phyloP scores from a whole-genome alignment of 2,888 invertebrate species.

The Eurois occulta region DNA sequence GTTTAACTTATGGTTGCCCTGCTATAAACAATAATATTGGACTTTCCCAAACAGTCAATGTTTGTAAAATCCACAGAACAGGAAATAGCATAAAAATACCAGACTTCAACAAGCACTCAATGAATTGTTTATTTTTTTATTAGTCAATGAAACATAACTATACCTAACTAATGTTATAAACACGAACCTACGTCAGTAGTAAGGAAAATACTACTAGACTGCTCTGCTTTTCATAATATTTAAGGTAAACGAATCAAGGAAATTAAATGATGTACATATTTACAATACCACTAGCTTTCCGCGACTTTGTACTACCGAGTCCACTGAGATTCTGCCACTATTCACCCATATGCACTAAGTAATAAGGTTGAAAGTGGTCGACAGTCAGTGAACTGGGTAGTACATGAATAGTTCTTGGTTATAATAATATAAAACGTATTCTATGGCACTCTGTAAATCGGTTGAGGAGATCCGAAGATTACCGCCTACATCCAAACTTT shows the following conservation, averaged over 20 bases:
- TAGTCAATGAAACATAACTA: conserved; percentile 31
- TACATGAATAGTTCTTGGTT: neutral
- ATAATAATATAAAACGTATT: neutral
- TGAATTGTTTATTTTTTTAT: conserved; percentile 24
- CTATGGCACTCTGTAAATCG: neutral
- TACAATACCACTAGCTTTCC: neutral
- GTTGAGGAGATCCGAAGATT: neutral
- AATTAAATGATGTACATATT: too few relatives aligned
- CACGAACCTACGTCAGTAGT: conserved; percentile 34
- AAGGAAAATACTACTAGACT: conserved; percentile 32
- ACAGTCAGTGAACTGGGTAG: too few relatives aligned
- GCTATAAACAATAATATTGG: neutral
- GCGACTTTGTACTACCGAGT: neutral
- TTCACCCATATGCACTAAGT: neutral
- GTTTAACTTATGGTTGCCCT: neutral
- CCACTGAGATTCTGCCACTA: rapidly evolving
- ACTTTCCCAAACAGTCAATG: neutral
- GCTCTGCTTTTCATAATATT: neutral
- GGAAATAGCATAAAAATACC: conserved; percentile 35
- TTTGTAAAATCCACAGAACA: conserved; percentile 20
- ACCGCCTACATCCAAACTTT: neutral
- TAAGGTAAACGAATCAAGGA: neutral
- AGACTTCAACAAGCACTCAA: neutral
- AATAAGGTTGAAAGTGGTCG: neutral
- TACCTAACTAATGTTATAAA: neutral